Conservation (phyloP, 2,888 invertebrate genomes). For the Invenusta paracnida region DNA sequence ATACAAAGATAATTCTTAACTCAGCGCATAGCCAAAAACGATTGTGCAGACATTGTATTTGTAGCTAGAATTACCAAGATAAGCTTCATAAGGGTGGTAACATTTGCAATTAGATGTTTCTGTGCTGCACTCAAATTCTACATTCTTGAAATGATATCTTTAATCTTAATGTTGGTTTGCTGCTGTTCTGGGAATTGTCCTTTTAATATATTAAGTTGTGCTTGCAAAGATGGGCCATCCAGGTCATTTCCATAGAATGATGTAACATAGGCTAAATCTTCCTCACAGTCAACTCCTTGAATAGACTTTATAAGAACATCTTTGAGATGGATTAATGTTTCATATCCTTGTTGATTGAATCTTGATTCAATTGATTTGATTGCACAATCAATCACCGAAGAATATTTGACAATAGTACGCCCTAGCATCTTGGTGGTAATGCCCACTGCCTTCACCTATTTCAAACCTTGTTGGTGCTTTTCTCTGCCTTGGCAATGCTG, state of each 20-base stretch:
- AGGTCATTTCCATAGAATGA: slow-evolving; percentile 23
- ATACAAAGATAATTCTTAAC: slow-evolving; percentile 16
- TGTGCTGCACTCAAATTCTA: slow-evolving; percentile 13
- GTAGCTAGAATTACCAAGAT: slow-evolving; percentile 21
- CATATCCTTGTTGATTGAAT: slow-evolving; percentile 18
- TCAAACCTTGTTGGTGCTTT: slow-evolving; percentile 17
- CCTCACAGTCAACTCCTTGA: slow-evolving; percentile 19
- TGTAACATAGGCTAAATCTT: slow-evolving; percentile 4
- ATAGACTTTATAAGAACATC: neutral
- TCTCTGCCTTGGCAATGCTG: neutral
- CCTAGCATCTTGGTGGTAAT: neutral
- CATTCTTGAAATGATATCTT: slow-evolving; percentile 10
- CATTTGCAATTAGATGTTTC: slow-evolving; percentile 21
- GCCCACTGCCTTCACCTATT: neutral
- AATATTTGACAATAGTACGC: neutral
- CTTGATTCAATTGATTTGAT: slow-evolving; percentile 21
- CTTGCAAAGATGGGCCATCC: slow-evolving; percentile 18
- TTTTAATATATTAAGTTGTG: slow-evolving; percentile 26
- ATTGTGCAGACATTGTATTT: neutral
- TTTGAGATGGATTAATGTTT: neutral
- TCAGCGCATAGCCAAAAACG: neutral
- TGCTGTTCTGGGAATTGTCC: slow-evolving; percentile 18
- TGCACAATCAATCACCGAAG: slow-evolving; percentile 12
- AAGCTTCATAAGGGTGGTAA: slow-evolving; percentile 23
- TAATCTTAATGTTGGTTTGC: neutral